Base-by-base conservation (phyloP, 2,113 vertebrate species). In the Hippocampus barbouri region DNA sequence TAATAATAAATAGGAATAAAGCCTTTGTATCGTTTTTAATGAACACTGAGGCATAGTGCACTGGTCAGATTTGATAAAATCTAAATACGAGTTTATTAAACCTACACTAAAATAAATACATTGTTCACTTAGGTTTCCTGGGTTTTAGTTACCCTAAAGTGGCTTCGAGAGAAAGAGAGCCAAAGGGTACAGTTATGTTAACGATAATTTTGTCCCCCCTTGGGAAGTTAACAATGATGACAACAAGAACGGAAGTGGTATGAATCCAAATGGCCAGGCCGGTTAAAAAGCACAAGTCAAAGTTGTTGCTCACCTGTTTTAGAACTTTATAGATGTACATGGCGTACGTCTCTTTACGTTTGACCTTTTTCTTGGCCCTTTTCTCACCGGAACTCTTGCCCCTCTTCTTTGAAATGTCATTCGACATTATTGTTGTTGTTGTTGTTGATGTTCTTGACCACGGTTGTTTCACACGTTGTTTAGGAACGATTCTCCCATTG, bases 241-340 rank as follows among this genome's bases (percentile, higher is more conserved):
- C 2, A 45, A 53, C 23, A 11, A 25, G 1, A 9, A 57, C 23
- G 53, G 3, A 30, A 6, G 12, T 25, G 11, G 30, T 2, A 60
- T 66, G 6, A 34, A 15, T n/a, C 10, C 43, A 45, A 45, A 45
- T 18, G 47, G 47, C 47, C 15, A 49, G 4, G 4, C 4, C 0
- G 47, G 47, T 49, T 5, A 49, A 10, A n/a, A 54, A 54, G 8
- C 8, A 1, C 8, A 53, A 21, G 51, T 18, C 14, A 7, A 27
- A 38, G 61, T 21, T 40, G 40, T 65, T 4, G 4, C 49, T 30
- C 71, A 92, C 92, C 91, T 93, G 92, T 68, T 93, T 93, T 63
- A 93, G 73, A 61, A 92, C 92, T 84, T 93, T 93, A 69, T 93
- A 93, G 79, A 93, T 93, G 74, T 93, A 93, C 86, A 93, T 90